These are phyloP conservation scores for Pachypsylla venusta DNA, from an alignment of 1,140 invertebrate species.

Conservation along the genomic window DNA sequence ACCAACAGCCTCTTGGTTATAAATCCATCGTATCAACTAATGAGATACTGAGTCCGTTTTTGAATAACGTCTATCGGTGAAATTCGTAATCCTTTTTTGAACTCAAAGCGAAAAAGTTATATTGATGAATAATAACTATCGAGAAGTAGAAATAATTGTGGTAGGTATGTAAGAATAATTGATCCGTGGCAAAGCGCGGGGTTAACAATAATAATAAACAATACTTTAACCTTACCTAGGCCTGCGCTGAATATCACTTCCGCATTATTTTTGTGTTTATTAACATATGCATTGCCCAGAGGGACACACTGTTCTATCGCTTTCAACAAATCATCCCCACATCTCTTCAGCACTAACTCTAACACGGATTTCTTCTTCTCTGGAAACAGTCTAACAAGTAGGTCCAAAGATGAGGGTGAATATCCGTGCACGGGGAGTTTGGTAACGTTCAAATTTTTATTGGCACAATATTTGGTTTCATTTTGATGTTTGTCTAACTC, in stretches of 20 bases:
- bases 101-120: too few species aligned
- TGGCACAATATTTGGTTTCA: neutral
- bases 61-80: too few species aligned
- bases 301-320: conserved; percentile 46
- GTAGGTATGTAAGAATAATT: too few species aligned
- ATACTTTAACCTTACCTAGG: neutral
- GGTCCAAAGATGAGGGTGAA: conserved; percentile 48
- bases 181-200: too few species aligned
- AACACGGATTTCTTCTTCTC: conserved; percentile 70
- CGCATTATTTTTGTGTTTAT: neutral
- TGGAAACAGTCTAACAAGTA: conserved; percentile 71
- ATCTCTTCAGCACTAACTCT: conserved; percentile 69
- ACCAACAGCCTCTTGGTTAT: too few species aligned
- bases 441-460: conserved; percentile 2
- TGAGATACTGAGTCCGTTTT: too few species aligned
- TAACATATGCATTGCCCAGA: conserved; percentile 3
- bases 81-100: too few species aligned
- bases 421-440: conserved; percentile 1
- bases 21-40: too few species aligned
- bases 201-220: too few species aligned
- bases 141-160: too few species aligned
- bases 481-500: neutral
- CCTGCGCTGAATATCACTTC: neutral
- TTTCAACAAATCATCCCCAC: conserved; percentile 70
- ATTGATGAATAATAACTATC: too few species aligned